A percentile compares a stretch with the other conserved stretches of the same genome.
Conservation (phyloP, 2,113 vertebrate species). For the Candoia aspera region DNA sequence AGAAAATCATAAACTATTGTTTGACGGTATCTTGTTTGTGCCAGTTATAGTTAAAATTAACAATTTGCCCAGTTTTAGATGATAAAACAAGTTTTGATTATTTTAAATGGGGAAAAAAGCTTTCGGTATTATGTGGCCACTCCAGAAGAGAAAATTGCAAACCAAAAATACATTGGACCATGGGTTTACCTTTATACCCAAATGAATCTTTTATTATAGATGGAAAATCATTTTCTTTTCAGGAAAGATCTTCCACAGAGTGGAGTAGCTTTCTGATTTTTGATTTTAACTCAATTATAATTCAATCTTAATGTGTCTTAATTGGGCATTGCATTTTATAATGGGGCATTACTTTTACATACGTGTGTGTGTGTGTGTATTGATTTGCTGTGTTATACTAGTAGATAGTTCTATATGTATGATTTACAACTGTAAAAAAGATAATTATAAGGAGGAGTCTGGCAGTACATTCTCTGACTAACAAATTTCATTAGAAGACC, state of each 20-base stretch:
- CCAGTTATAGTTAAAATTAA: not conserved
- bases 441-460: not conserved
- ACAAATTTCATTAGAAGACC: not conserved
- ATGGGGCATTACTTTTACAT: not conserved
- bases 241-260: not conserved
- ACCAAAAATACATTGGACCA: not conserved
- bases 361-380: accelerated
- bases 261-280: not conserved
- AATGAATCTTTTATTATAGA: not conserved
- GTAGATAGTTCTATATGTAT: not conserved
- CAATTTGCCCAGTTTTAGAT: not conserved
- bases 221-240: not conserved
- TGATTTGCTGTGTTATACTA: not conserved
- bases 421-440: not conserved
- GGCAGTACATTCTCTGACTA: not conserved
- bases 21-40: not conserved
- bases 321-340: not conserved
- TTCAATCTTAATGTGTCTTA: not conserved
- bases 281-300: not conserved
- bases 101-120: not conserved
- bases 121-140: not conserved
- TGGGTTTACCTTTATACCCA: not conserved
- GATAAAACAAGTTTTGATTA: not conserved
- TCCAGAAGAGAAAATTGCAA: not conserved
- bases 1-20: not conserved